Base-by-base conservation (phyloP, 2,113 vertebrate genomes). In the Indri indri region DNA sequence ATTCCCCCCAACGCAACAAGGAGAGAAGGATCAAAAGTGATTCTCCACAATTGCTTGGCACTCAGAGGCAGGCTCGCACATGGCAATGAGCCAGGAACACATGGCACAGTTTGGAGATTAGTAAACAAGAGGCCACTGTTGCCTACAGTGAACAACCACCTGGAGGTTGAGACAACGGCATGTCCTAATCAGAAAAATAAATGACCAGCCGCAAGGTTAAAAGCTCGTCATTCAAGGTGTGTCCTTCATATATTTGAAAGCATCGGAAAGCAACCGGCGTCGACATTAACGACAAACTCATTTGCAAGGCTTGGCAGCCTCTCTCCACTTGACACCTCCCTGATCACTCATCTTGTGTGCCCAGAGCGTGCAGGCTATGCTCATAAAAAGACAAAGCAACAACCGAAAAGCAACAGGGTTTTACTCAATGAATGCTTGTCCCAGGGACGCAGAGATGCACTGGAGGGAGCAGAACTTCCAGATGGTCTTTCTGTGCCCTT, bases 121-220 rank as follows among this genome's bases (percentile, higher is more conserved):
- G 90, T 81, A 88, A 94, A 90, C 76, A 95, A 92, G 90, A 95
- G 74, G 23, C 45, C 66, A 27, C 89, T 91, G 84, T 45, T 70
- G 50, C 63, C 83, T 70, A 30, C 4, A 1, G 57, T 50, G 93
- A 94, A n/a, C 32, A 94, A 45, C 59, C 90, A 97, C 90, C 81
- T 95, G 76, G 94, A 95, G 83, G 42, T 4, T 37, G 85, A 94
- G 93, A 91, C 63, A 52, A 74, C 76, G 83, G 63, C 70, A 54
- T 7, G 5, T 97, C 57, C 94, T 95, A 79, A 94, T 95, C 87
- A 76, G 95, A 95, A 96, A 97, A 95, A 95, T 88, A 97, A 97
- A 94, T 92, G 95, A 74, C 90, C 91, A 97, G 94, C 96, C 80
- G 82, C 93, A 80, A 87, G 84, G 94, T 96, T 95, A 86, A 90